Evolutionary conservation across 2,888 invertebrate species (phyloP).

Genomic region (Leptopilina syphax): DNA sequence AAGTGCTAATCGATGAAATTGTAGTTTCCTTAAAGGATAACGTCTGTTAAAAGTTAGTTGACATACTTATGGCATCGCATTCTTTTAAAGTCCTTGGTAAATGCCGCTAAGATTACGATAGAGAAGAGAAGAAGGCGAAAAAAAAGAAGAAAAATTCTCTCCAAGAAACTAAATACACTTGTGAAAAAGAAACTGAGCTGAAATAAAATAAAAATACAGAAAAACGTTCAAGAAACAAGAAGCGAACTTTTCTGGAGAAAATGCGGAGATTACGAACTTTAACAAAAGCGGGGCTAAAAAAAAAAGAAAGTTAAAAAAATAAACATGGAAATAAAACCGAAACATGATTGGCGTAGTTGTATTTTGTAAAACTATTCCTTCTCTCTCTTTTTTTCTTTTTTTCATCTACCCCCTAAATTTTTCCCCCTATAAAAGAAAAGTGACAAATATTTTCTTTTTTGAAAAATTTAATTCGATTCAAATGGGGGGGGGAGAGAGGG

Average conservation of each 20-base stretch:
- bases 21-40: not conserved
- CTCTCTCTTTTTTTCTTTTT: too few species aligned
- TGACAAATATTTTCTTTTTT: too few species aligned
- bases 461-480: too few species aligned
- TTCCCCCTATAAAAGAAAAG: too few species aligned
- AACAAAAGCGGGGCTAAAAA: slow-evolving; percentile 2
- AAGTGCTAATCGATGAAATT: not conserved
- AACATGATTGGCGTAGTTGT: slow-evolving; percentile 34
- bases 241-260: slow-evolving; percentile 31
- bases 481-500: too few species aligned
- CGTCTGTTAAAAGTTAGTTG: slow-evolving; percentile 3
- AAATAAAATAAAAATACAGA: slow-evolving; percentile 30
- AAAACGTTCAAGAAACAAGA: slow-evolving; percentile 35
- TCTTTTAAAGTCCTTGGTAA: slow-evolving; percentile 14
- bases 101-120: not conserved
- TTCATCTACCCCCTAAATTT: too few species aligned
- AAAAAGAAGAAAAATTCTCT: slow-evolving; percentile 3
- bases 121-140: not conserved
- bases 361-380: slow-evolving; percentile 12
- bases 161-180: slow-evolving; percentile 38
- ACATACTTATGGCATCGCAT: slow-evolving; percentile 15
- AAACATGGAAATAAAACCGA: slow-evolving; percentile 30
- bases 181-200: slow-evolving; percentile 26
- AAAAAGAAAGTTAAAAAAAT: slow-evolving; percentile 15
- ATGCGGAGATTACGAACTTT: slow-evolving; percentile 34